Evolutionary conservation across 2,113 vertebrate genomes (phyloP).

Genomic region (Nycticorax nycticorax): DNA sequence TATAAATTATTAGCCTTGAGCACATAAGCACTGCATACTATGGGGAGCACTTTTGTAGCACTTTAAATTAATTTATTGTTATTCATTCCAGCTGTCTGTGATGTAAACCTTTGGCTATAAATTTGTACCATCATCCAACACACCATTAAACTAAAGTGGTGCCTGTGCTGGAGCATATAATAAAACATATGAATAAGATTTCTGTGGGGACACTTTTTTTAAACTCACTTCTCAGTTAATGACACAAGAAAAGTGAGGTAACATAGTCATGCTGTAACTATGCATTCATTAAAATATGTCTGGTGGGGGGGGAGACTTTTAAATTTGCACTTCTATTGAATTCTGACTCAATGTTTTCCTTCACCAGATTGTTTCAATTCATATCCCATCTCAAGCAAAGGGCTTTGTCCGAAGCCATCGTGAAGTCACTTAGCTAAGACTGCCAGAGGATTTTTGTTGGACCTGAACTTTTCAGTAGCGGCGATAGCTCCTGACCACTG

Average conservation of each 20-base stretch:
- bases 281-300: conserved; percentile 28
- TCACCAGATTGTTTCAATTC: conserved; percentile 34
- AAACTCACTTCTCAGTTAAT: conserved; percentile 52
- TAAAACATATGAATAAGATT: conserved; percentile 73
- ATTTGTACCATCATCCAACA: conserved; percentile 79
- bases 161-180: conserved; percentile 69
- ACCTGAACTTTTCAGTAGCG: not conserved
- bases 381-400: not conserved
- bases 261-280: conserved; percentile 40
- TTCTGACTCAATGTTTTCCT: conserved; percentile 41
- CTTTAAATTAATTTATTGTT: conserved; percentile 88
- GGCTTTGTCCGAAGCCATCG: not conserved
- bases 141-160: conserved; percentile 80
- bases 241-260: conserved; percentile 56
- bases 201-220: conserved; percentile 59
- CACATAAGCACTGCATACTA: conserved; percentile 79
- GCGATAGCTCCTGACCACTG: not conserved
- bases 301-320: not conserved
- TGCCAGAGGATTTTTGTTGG: not conserved
- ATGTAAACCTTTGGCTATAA: conserved; percentile 83
- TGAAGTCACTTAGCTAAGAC: not conserved
- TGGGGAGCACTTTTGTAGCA: conserved; percentile 79
- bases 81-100: conserved; percentile 84
- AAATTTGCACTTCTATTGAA: not conserved
- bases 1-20: conserved; percentile 80